Evolutionary conservation across 2,888 invertebrate species (phyloP), one percentile per base, ranked within the genome.

Genomic region (Lepidonotus clava): DNA sequence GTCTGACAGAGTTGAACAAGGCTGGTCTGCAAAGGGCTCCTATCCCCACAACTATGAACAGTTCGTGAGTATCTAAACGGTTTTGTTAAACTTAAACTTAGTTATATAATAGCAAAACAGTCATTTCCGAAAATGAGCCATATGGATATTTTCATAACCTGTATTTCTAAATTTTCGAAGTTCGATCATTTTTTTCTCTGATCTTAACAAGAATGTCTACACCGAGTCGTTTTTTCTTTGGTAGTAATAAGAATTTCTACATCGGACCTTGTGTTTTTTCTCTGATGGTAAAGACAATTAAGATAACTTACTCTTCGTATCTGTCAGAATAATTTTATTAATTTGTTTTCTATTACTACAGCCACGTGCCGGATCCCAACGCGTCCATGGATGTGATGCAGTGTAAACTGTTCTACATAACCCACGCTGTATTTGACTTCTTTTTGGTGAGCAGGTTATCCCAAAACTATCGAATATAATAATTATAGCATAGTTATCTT

Each of bases 341-440:
- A 46, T 32, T 28, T 34, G 32, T 32, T 32, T 24, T 8, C 41
- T n/a, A 36, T 1, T n/a, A 6, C 46, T 83, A 24, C 51, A 83
- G 83, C 51, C 46, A 46, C 51, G 28, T 51, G 24, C 83, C 83
- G 24, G 83, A 83, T n/a, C 21, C 14, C 2, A 32, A 83, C 21
- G 51, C 41, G 28, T 41, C 41, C 18, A 46, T 83, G 41, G 83
- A 83, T 32, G 32, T 51, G 14, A 51, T 83, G 83, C 36, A 83
- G 8, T 41, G 46, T 11, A 83, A 46, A 21, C 40, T 84, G 11
- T 84, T 40, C 67, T 84, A 84, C 84, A n/a, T 84, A 0, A 56
- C 36, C 18, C 67, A 84, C 40, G 84, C 84, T 28, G 67, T 84
- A n/a, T 66, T 84, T 28, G 36, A 56, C 24, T 84, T 84, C 40